Percentiles rank a stretch among this genome's conserved stretches.
Evolutionary conservation across 2,113 vertebrate species (phyloP).

Genomic region (Planiliza haematocheilus): DNA sequence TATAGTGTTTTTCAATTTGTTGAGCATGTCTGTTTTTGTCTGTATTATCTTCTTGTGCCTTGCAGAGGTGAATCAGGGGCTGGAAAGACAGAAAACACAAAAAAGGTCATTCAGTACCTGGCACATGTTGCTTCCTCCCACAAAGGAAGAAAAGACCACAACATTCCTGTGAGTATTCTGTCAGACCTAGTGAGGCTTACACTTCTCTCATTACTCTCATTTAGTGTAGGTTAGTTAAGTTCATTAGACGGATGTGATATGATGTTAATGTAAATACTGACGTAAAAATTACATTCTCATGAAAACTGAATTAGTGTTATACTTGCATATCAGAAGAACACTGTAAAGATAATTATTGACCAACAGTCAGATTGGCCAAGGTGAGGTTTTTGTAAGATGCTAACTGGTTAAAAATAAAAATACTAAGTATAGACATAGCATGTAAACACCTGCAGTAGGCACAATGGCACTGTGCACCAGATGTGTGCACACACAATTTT

Average conservation of each 20-base stretch:
- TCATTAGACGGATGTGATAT: background rate
- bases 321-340: background rate
- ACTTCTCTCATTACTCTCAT: background rate
- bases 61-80: conserved; percentile 97
- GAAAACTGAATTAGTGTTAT: too few relatives aligned
- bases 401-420: background rate
- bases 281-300: too few relatives aligned
- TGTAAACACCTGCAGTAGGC: too few relatives aligned
- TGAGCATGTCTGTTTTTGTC: conserved; percentile 29
- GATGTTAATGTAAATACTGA: background rate
- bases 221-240: background rate
- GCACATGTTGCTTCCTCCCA: conserved; percentile 98
- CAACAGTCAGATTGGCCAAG: background rate
- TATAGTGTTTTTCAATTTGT: background rate
- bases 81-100: conserved; percentile 98
- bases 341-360: background rate
- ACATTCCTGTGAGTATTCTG: conserved; percentile 92
- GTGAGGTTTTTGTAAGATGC: background rate
- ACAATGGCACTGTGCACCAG: conserved; percentile 10
- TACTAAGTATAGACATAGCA: too few relatives aligned
- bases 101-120: conserved; percentile 99
- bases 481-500: conserved; percentile 76
- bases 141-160: conserved; percentile 98
- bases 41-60: conserved; percentile 16
- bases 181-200: background rate